Conservation (phyloP, 2,797 vertebrate genomes). For the Champsocephalus esox region DNA sequence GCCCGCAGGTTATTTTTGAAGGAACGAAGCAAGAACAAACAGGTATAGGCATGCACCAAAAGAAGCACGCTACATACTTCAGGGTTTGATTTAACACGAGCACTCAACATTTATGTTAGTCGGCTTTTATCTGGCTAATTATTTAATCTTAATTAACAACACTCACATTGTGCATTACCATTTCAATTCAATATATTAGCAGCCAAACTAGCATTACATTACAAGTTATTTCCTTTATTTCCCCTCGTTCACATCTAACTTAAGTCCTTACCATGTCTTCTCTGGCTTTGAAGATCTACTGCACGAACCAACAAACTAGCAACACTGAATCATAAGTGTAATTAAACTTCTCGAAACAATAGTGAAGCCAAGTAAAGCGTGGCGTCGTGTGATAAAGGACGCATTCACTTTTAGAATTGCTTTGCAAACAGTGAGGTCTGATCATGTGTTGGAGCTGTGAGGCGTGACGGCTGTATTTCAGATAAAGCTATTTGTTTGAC, state of each 20-base stretch:
- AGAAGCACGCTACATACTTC: neutral
- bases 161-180: neutral
- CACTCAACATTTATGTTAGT: neutral
- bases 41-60: conserved; percentile 17
- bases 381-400: conserved; percentile 8
- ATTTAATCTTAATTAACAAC: neutral
- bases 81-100: neutral
- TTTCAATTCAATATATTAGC: neutral
- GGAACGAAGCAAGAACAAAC: conserved; percentile 19
- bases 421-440: conserved; percentile 30
- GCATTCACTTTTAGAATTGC: conserved; percentile 9
- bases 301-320: neutral
- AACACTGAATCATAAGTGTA: neutral
- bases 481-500: conserved; percentile 54
- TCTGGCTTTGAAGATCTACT: conserved; percentile 15
- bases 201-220: neutral
- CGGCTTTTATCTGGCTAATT: neutral
- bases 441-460: conserved; percentile 31
- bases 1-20: conserved; percentile 26
- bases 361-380: conserved; percentile 5
- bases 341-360: neutral
- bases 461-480: conserved; percentile 25
- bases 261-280: conserved; percentile 15
- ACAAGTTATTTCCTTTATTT: neutral
- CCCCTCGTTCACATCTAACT: neutral